Conservation (phyloP, 2,113 vertebrate species). For the Tyrannus savana region DNA sequence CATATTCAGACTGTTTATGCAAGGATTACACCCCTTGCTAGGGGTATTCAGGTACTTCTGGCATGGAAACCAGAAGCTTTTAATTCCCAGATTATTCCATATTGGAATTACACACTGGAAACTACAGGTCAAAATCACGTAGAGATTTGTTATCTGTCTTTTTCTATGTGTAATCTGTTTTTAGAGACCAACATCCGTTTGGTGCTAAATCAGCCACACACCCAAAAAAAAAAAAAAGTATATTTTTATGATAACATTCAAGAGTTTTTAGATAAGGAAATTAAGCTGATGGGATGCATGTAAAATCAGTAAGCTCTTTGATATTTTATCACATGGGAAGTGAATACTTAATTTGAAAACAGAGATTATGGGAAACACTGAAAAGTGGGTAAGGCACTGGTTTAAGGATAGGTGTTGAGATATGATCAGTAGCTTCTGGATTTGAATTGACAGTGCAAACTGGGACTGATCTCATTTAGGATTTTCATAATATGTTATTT, state of each 20-base stretch:
- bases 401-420: conserved; percentile 13
- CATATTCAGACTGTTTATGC: neutral
- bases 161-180: neutral
- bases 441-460: neutral
- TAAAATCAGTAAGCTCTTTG: conserved; percentile 30
- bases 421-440: neutral
- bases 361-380: conserved; percentile 13
- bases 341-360: conserved; percentile 26
- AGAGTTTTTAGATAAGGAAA: conserved; percentile 48
- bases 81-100: neutral
- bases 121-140: neutral
- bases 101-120: neutral
- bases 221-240: neutral
- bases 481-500: neutral
- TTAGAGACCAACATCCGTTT: neutral
- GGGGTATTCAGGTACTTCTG: neutral
- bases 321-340: conserved; percentile 21
- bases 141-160: neutral
- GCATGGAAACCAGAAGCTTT: neutral
- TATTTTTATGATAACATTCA: conserved; percentile 33
- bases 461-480: neutral
- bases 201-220: neutral
- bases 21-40: neutral
- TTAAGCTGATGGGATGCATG: conserved; percentile 11
- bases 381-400: neutral